Percentiles rank a stretch among this genome's conserved stretches.
Evolutionary conservation across 2,888 invertebrate genomes (phyloP).

Genomic region (Oxycera nigricornis): DNA sequence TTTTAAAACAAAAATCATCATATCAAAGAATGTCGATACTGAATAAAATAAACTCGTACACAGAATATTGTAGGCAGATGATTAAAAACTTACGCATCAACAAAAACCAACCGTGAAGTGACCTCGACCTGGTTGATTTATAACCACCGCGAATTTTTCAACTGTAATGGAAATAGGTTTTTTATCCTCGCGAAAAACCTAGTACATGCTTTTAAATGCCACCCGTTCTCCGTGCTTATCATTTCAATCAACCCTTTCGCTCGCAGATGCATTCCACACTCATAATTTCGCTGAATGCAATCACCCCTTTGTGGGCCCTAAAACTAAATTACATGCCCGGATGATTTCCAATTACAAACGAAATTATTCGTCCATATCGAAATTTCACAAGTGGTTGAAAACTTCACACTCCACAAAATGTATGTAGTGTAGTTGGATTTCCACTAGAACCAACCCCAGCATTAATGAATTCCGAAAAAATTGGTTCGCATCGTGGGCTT

Average conservation of each 20-base stretch:
- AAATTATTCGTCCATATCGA: conserved; percentile 34
- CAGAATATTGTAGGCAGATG: background rate
- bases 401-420: conserved; percentile 19
- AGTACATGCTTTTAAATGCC: background rate
- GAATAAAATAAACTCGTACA: no score
- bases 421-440: no score
- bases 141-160: background rate
- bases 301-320: background rate
- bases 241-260: conserved; percentile 27
- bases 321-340: conserved; percentile 32
- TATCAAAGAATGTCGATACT: no score
- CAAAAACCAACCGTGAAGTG: background rate
- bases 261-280: background rate
- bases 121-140: conserved; percentile 8
- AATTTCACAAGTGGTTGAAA: conserved; percentile 37
- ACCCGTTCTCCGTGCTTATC: background rate
- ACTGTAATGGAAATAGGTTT: background rate
- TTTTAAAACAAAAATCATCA: no score
- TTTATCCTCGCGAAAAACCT: background rate
- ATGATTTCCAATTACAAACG: conserved; percentile 37
- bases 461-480: conserved; percentile 18
- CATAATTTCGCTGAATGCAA: conserved; percentile 27
- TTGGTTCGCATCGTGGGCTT: conserved; percentile 29
- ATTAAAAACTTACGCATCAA: background rate
- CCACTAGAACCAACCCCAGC: background rate